Base-by-base conservation (phyloP, 1,140 invertebrate genomes). In the Gonatopus flavifemur region DNA sequence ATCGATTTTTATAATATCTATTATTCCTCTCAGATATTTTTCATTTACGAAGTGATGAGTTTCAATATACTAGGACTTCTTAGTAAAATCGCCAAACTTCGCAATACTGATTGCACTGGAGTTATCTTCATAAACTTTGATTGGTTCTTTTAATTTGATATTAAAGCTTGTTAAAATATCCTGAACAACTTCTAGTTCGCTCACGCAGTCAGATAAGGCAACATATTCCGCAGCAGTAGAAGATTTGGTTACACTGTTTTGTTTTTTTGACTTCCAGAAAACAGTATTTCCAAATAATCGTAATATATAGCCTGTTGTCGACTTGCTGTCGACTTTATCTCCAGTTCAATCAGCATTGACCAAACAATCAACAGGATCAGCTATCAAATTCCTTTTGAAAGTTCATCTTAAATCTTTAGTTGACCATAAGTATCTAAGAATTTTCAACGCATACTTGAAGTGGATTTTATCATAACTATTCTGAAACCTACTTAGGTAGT, bases 301-400 rank as follows among this genome's bases (percentile, higher is more conserved):
- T 16, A 15, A 12, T 13, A 44, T 22, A 30, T 35, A 35, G 1
- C 41, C 28, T 12, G 41, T 19, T 6, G 41, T 44, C 5, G 41
- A 44, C 24, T 44, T 44, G 10, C 41, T 12, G 20, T 44, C 41
- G 20, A n/a, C 20, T n/a, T 33, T 22, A 32, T 21, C 31, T 20
- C 41, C 41, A 15, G 21, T 24, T 24, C 41, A 44, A 13, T 44
- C 22, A 12, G 41, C 41, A 31, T 44, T 24, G 4, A 35, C 41
- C 31, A 6, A 25, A 15, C 41, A 36, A 15, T 36, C 35, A 10
- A 36, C 8, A 18, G 7, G 7, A 13, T 13, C 35, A 10, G 8
- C 12, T 8, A 36, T 10, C 15, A 15, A 7, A 15, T 36, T n/a
- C n/a, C n/a, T n/a, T n/a, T n/a, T n/a, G n/a, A n/a, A n/a, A n/a